These are phyloP conservation scores for Chamaedrilus cognettii DNA, from an alignment of 2,888 invertebrate species.

Conservation along the genomic window DNA sequence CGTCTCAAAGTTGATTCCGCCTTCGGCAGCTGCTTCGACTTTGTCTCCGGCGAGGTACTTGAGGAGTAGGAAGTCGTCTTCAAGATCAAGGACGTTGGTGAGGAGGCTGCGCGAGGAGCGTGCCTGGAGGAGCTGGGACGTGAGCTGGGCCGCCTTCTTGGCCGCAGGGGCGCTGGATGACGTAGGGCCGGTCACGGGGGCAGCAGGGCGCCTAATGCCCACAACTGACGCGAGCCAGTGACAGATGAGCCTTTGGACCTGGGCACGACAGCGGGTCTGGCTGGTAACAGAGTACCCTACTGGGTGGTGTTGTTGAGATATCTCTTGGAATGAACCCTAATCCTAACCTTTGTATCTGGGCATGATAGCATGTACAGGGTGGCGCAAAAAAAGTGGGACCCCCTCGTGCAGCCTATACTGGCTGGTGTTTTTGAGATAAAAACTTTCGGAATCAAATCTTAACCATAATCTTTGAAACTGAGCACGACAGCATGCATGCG, in stretches of 20 bases:
- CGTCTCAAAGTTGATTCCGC: neutral
- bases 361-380: too few relatives aligned
- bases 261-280: conserved; percentile 41
- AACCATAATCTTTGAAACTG: too few relatives aligned
- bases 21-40: neutral
- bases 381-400: too few relatives aligned
- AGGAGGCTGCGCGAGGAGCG: conserved; percentile 93
- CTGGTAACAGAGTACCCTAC: too few relatives aligned
- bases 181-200: neutral
- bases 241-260: conserved; percentile 94
- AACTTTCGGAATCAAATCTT: too few relatives aligned
- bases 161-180: neutral
- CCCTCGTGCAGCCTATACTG: too few relatives aligned
- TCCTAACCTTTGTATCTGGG: too few relatives aligned
- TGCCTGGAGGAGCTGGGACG: conserved; percentile 85
- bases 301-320: too few relatives aligned
- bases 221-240: conserved; percentile 97
- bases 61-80: conserved; percentile 77
- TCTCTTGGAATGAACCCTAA: too few relatives aligned
- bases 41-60: conserved; percentile 10
- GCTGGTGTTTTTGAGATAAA: too few relatives aligned
- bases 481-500: too few relatives aligned
- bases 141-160: conserved; percentile 77
- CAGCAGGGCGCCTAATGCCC: conserved; percentile 86
- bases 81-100: conserved; percentile 96